Evolutionary conservation across 2,113 vertebrate genomes (phyloP), one percentile per base, ranked within the genome.

Genomic region (Nibea coibor): DNA sequence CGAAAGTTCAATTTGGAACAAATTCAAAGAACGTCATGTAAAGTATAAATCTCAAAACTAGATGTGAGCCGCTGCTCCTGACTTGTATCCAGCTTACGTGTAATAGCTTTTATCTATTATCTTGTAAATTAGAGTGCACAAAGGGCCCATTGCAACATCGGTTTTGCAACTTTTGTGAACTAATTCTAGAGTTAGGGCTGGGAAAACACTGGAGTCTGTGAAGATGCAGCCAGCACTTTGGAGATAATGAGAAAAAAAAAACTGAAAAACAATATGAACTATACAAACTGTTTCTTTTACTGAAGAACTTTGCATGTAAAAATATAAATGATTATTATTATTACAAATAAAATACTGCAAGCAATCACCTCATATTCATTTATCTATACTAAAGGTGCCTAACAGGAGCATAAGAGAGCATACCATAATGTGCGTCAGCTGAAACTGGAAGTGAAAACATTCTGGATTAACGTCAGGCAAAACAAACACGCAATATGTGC

Each of bases 401-500:
- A 39, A 39, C 35, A 39, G 7, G 35, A 39, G 35, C 35, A 39
- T 39, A 9, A 9, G 57, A 51, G 26, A 82, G 58, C 31, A 71
- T 42, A 9, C 2, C 6, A 45, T 48, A 16, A 42, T 26, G 56
- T 78, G 68, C 26, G 54, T 28, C 8, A 71, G 48, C 9, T 43
- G 22, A 61, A 82, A 68, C 31, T 69, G 72, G 48, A 84, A 53
- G 59, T 57, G 35, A 28, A 69, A 68, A 67, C 53, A 65, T 75
- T 78, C 66, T 43, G 61, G 54, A 74, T 78, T 71, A 69, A 58
- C 14, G 22, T 67, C 53, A 69, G 35, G 20, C 67, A 83, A 80
- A 84, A 69, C 71, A 85, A 88, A 85, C 74, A 84, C 16, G 17
- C 61, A 81, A 66, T 61, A 76, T 80, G 62, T 64, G 42, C 35